Percentiles rank a stretch among this genome's conserved stretches.
Conservation (phyloP, 2,113 vertebrate species). For the Hippocampus barbouri region DNA sequence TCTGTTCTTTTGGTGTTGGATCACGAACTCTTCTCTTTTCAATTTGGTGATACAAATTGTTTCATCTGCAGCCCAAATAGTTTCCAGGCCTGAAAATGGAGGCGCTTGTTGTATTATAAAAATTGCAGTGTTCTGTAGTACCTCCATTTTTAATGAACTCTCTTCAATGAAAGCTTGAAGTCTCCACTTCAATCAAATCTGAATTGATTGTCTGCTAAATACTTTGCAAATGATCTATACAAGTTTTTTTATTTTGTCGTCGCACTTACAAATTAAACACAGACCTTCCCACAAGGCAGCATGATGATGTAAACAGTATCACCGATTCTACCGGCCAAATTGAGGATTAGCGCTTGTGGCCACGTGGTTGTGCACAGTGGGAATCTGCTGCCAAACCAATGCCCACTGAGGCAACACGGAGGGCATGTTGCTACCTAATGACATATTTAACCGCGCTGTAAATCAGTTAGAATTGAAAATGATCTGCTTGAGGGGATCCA, state of each 20-base stretch:
- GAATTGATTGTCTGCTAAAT: neutral
- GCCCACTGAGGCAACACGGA: neutral
- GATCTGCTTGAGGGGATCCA: slow-evolving; percentile 2
- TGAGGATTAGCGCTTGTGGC: slow-evolving; percentile 30
- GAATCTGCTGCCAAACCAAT: slow-evolving; percentile 15
- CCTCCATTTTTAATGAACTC: too few species aligned
- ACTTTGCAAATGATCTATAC: neutral
- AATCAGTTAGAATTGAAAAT: slow-evolving; percentile 10
- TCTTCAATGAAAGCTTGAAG: too few species aligned
- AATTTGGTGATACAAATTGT: too few species aligned
- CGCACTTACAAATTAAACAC: neutral
- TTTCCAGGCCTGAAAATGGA: too few species aligned
- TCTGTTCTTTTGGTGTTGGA: too few species aligned
- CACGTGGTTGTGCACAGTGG: slow-evolving; percentile 5
- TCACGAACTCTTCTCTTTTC: too few species aligned
- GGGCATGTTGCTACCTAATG: neutral
- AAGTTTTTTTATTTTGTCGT: neutral
- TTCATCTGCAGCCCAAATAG: too few species aligned
- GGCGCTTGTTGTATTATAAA: too few species aligned
- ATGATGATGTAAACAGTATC: slow-evolving; percentile 22
- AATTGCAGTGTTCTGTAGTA: too few species aligned
- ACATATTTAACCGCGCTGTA: neutral
- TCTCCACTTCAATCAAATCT: neutral
- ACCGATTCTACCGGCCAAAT: slow-evolving; percentile 27
- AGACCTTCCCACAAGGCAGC: neutral